phyloP scores from a whole-genome alignment of 2,888 invertebrate genomes.

The Steromphala cineraria region DNA sequence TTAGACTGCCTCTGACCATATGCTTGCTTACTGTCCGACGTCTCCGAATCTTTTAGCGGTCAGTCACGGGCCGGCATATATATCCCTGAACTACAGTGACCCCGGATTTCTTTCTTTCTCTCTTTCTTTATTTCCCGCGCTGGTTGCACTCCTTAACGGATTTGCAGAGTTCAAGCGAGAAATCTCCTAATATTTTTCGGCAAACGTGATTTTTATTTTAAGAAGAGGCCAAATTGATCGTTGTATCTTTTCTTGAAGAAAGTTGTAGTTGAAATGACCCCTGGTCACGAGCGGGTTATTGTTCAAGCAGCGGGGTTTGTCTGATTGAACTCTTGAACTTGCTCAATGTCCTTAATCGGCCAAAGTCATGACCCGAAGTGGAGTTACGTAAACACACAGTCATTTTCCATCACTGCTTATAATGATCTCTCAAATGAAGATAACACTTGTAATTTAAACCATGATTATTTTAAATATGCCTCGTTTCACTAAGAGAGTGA shows the following conservation, averaged over 20 bases:
- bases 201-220: not conserved
- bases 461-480: too few species aligned
- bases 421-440: too few species aligned
- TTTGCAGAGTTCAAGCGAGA: not conserved
- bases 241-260: not conserved
- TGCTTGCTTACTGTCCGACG: constrained; percentile 7
- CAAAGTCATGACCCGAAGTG: not conserved
- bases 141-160: not conserved
- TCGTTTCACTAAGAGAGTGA: too few species aligned
- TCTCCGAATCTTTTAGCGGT: not conserved
- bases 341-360: not conserved
- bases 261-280: not conserved
- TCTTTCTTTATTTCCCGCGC: not conserved
- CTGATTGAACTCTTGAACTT: constrained; percentile 1
- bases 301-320: not conserved
- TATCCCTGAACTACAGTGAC: not conserved
- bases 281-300: not conserved
- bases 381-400: not conserved
- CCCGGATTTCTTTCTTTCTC: not conserved
- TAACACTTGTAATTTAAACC: too few species aligned
- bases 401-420: too few species aligned
- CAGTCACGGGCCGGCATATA: not conserved
- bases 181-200: not conserved
- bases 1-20: not conserved
- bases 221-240: not conserved